A percentile compares a stretch with the other conserved stretches of the same genome.
These are phyloP conservation scores for Choristoneura rosaceana DNA, from an alignment of 2,888 invertebrate genomes.

Conservation along the genomic window DNA sequence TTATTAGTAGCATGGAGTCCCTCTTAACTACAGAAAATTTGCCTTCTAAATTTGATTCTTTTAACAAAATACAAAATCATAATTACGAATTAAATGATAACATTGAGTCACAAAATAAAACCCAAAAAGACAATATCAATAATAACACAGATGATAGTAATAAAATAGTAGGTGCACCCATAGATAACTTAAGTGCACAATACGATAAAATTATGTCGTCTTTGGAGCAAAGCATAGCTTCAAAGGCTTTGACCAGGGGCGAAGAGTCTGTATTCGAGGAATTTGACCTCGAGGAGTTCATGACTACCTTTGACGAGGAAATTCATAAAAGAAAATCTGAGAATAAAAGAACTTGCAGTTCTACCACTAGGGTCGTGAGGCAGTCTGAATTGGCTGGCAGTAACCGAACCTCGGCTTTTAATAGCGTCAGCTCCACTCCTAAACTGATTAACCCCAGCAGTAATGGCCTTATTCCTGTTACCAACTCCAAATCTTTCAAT, in stretches of 20 bases:
- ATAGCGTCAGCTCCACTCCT: constrained; percentile 70
- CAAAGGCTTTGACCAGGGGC: constrained; percentile 77
- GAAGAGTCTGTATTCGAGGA: constrained; percentile 86
- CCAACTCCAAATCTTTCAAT: constrained; percentile 84
- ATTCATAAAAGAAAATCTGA: constrained; percentile 75
- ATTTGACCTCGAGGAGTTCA: constrained; percentile 88
- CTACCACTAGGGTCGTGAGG: constrained; percentile 78
- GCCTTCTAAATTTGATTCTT: constrained; percentile 79
- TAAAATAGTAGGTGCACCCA: constrained; percentile 61
- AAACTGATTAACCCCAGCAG: constrained; percentile 61
- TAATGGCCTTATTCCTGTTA: constrained; percentile 76
- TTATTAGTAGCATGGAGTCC: constrained; percentile 83
- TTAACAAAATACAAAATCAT: constrained; percentile 68
- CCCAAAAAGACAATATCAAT: constrained; percentile 50
- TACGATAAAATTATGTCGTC: constrained; percentile 84
- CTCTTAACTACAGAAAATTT: constrained; percentile 80
- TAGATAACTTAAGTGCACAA: constrained; percentile 77
- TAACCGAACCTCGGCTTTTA: constrained; percentile 66
- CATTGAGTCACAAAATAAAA: constrained; percentile 55
- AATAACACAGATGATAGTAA: constrained; percentile 52
- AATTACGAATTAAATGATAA: constrained; percentile 62
- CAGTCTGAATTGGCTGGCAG: constrained; percentile 69
- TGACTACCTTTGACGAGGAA: constrained; percentile 89
- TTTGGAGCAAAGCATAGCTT: constrained; percentile 79
- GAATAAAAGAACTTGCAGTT: constrained; percentile 78